Evolutionary conservation across 2,888 invertebrate species (phyloP).

Genomic region (Napeogenes inachia): DNA sequence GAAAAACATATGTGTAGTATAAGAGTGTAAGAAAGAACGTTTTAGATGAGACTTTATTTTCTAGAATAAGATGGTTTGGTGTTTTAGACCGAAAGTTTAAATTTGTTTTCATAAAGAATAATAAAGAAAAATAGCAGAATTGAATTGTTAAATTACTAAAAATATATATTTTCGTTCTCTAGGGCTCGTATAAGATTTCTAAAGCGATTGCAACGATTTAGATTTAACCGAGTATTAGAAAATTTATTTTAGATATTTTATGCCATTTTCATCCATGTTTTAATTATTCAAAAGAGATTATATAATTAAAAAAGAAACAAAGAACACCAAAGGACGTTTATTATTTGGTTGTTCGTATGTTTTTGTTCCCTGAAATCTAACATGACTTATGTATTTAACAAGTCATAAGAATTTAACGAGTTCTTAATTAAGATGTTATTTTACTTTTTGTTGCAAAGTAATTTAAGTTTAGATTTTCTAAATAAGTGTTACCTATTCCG

Average conservation of each 20-base stretch:
- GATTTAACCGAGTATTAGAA: background rate
- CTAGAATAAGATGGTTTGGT: too few species aligned
- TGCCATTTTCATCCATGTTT: too few species aligned
- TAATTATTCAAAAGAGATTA: too few species aligned
- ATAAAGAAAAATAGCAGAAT: background rate
- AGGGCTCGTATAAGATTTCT: background rate
- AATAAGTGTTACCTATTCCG: background rate
- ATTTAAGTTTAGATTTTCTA: constrained; percentile 3
- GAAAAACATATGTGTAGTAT: background rate
- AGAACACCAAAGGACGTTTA: too few species aligned
- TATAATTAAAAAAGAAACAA: too few species aligned
- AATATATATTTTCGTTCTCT: background rate
- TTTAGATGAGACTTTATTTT: background rate
- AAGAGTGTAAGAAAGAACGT: background rate
- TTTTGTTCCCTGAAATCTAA: constrained; percentile 15
- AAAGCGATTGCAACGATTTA: background rate
- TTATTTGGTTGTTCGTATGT: constrained; percentile 10
- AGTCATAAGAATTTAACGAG: constrained; percentile 13
- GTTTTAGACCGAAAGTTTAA: too few species aligned
- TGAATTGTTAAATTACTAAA: too few species aligned
- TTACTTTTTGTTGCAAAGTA: constrained; percentile 13
- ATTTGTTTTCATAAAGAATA: too few species aligned
- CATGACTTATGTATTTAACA: constrained; percentile 15
- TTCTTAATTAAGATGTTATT: constrained; percentile 9
- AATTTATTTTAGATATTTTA: background rate